A percentile compares a stretch with the other conserved stretches of the same genome.
These are phyloP conservation scores for Philereme transversata DNA, from an alignment of 2,888 invertebrate genomes.

Conservation along the genomic window DNA sequence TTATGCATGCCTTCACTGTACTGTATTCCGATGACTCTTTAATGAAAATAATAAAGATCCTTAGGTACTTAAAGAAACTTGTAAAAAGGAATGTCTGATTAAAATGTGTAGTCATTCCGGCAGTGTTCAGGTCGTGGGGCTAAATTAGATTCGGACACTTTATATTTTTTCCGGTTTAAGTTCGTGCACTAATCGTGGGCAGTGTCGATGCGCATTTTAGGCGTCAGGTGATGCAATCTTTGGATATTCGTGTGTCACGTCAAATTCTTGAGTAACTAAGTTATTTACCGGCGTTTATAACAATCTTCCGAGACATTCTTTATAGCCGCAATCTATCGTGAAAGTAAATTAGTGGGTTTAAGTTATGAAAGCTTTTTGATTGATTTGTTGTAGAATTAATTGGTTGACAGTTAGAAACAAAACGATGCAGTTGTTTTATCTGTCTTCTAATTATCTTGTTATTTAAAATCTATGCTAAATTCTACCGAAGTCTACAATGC, in stretches of 20 bases:
- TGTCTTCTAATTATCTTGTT: too few relatives aligned
- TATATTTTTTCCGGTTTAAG: conserved; percentile 65
- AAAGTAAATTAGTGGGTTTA: background rate
- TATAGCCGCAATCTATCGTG: background rate
- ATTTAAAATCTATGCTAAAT: too few relatives aligned
- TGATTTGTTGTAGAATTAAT: background rate
- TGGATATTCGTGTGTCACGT: conserved; percentile 30
- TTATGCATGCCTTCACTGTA: conserved; percentile 38
- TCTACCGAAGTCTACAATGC: too few relatives aligned
- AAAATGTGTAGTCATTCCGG: conserved; percentile 64
- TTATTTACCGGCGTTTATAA: conserved; percentile 11
- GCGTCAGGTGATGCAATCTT: conserved; percentile 46
- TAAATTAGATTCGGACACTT: conserved; percentile 72
- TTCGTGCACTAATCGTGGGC: conserved; percentile 56
- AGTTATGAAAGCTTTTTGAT: background rate
- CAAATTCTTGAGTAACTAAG: conserved; percentile 31
- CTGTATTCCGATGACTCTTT: conserved; percentile 43
- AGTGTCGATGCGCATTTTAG: conserved; percentile 50
- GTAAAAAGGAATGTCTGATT: conserved; percentile 75
- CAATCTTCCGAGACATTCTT: conserved; percentile 8
- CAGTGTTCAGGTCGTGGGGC: conserved; percentile 62
- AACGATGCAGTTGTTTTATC: too few relatives aligned
- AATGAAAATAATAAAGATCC: conserved; percentile 58
- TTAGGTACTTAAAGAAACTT: conserved; percentile 43
- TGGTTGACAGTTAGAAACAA: background rate